These are phyloP conservation scores for Chlamydotis undulata DNA, from an alignment of 2,113 vertebrate species.

Conservation along the genomic window DNA sequence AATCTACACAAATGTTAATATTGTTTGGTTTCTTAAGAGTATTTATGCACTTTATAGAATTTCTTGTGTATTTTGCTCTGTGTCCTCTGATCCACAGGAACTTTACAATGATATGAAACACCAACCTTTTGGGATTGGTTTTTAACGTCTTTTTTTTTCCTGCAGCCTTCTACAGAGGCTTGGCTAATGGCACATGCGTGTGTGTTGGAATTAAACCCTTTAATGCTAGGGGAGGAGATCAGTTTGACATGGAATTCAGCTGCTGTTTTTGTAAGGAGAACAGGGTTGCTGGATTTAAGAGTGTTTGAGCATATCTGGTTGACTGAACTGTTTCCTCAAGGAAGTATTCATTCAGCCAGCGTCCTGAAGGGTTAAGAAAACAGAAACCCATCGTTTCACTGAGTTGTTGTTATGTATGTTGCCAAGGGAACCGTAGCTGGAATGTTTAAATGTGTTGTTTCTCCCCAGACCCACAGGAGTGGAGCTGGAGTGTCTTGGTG, in stretches of 20 bases:
- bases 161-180: background rate
- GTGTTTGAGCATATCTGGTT: conserved; percentile 54
- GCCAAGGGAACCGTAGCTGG: conserved; percentile 79
- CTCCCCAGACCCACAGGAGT: conserved; percentile 65
- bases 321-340: conserved; percentile 73
- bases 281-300: conserved; percentile 39
- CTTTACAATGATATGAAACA: background rate
- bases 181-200: background rate
- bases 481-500: conserved; percentile 72
- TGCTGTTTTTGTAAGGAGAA: conserved; percentile 26
- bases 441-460: conserved; percentile 83
- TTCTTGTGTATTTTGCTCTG: background rate
- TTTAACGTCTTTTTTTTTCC: background rate
- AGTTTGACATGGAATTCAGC: conserved; percentile 42
- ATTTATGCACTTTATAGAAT: background rate
- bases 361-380: conserved; percentile 84
- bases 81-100: background rate
- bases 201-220: conserved; percentile 23
- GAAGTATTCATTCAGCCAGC: conserved; percentile 78
- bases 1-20: background rate
- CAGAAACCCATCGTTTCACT: conserved; percentile 71
- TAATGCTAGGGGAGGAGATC: conserved; percentile 11
- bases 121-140: background rate
- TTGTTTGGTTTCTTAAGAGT: conserved; percentile 12
- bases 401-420: conserved; percentile 81